These are phyloP conservation scores for Monochamus saltuarius DNA, from an alignment of 1,140 invertebrate genomes.

Conservation along the genomic window DNA sequence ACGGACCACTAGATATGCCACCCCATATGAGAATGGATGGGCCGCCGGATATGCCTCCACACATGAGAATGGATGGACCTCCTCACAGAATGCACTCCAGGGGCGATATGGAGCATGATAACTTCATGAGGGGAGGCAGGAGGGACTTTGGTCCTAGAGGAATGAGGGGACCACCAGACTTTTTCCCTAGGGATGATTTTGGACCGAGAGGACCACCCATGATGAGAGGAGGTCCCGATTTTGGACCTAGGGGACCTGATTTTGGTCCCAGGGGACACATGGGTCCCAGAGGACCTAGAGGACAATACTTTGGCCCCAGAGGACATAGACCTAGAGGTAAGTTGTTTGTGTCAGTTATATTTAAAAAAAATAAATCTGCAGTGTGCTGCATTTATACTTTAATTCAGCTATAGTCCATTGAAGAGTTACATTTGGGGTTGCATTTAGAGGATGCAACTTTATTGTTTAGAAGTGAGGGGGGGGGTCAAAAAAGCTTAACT, in stretches of 20 bases:
- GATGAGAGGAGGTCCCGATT: constrained; percentile 45
- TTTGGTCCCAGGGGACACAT: constrained; percentile 48
- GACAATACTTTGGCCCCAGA: constrained; percentile 39
- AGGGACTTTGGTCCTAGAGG: constrained; percentile 15
- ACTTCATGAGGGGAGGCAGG: constrained; percentile 26
- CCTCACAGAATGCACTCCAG: constrained; percentile 14
- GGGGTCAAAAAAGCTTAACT: too few species aligned
- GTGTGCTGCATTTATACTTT: too few species aligned
- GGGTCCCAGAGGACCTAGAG: constrained; percentile 53
- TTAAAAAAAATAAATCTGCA: too few species aligned
- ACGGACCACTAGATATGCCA: neutral
- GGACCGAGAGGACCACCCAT: constrained; percentile 22
- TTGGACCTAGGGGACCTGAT: constrained; percentile 43
- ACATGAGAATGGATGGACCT: constrained; percentile 13
- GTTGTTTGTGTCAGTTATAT: constrained; percentile 4
- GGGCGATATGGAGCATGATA: constrained; percentile 23
- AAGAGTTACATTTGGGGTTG: too few species aligned
- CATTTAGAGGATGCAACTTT: too few species aligned
- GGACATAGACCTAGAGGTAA: constrained; percentile 26
- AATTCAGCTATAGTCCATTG: too few species aligned
- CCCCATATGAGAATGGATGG: constrained; percentile 2
- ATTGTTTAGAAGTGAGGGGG: too few species aligned
- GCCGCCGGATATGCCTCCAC: neutral
- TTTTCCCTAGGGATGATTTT: constrained; percentile 26
- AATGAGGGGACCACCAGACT: constrained; percentile 18